A percentile compares a stretch with the other conserved stretches of the same genome.
phyloP scores from a whole-genome alignment of 2,888 invertebrate genomes.

The Hemicrepidius hirtus region DNA sequence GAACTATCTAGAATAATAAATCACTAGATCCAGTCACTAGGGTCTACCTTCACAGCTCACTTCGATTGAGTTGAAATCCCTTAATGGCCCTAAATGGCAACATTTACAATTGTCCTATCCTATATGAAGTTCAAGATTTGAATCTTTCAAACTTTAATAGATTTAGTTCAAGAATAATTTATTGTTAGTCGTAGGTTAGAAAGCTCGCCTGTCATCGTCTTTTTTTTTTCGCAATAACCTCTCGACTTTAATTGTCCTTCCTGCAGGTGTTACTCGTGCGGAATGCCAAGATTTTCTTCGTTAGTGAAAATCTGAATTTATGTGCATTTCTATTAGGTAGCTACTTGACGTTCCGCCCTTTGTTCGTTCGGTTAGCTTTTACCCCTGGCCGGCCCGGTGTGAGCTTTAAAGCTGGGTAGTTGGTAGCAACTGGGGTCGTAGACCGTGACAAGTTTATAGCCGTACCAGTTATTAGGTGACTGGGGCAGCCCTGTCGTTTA shows the following conservation, averaged over 20 bases:
- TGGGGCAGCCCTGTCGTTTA: slow-evolving; percentile 25
- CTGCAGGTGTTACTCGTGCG: slow-evolving; percentile 41
- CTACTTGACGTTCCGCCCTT: slow-evolving; percentile 36
- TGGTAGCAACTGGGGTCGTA: slow-evolving; percentile 45
- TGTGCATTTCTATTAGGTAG: slow-evolving; percentile 43
- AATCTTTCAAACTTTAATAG: slow-evolving; percentile 58
- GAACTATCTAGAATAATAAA: slow-evolving; percentile 60
- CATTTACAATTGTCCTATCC: slow-evolving; percentile 68
- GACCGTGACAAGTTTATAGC: slow-evolving; percentile 49
- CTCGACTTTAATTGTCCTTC: slow-evolving; percentile 32
- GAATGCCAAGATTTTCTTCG: slow-evolving; percentile 32
- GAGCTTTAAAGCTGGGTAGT: slow-evolving; percentile 41
- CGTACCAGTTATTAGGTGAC: slow-evolving; percentile 43
- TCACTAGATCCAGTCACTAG: slow-evolving; percentile 64
- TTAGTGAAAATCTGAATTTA: slow-evolving; percentile 45
- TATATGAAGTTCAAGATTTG: slow-evolving; percentile 59
- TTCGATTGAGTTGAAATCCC: slow-evolving; percentile 71
- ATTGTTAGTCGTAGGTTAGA: slow-evolving; percentile 25
- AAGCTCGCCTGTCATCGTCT: not conserved
- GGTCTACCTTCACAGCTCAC: slow-evolving; percentile 65
- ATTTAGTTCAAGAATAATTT: slow-evolving; percentile 55
- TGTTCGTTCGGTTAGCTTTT: slow-evolving; percentile 34
- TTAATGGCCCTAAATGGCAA: slow-evolving; percentile 71
- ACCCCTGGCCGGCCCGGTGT: slow-evolving; percentile 25
- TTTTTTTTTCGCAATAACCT: slow-evolving; percentile 20